phyloP scores from a whole-genome alignment of 2,113 vertebrate species.

The Pseudorectes ferrugineus region DNA sequence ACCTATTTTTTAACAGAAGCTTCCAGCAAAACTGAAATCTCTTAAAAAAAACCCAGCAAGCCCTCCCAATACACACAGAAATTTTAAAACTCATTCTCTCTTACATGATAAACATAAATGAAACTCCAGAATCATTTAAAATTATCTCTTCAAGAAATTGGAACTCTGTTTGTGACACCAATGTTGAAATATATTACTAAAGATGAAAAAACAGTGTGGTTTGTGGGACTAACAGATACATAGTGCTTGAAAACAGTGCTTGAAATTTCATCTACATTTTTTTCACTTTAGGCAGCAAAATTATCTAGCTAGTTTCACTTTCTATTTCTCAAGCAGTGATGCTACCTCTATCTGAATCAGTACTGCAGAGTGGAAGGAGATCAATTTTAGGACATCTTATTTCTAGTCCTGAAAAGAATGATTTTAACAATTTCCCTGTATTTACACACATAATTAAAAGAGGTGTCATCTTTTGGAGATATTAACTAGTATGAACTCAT shows the following conservation, averaged over 20 bases:
- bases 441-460: not conserved
- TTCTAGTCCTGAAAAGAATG: not conserved
- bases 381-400: not conserved
- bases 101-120: not conserved
- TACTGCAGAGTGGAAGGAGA: not conserved
- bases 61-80: not conserved
- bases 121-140: not conserved
- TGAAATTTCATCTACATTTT: not conserved
- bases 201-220: not conserved
- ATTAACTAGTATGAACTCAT: not conserved
- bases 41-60: not conserved
- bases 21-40: not conserved
- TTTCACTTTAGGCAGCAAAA: not conserved
- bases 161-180: not conserved
- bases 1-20: not conserved
- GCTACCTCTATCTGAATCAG: not conserved
- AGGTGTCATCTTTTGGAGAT: not conserved
- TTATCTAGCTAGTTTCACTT: not conserved
- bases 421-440: not conserved
- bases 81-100: not conserved
- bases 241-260: not conserved
- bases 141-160: not conserved
- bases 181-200: not conserved
- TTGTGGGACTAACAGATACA: not conserved
- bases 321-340: not conserved